Conservation (phyloP, 2,113 vertebrate species). For the Silurus asotus region DNA sequence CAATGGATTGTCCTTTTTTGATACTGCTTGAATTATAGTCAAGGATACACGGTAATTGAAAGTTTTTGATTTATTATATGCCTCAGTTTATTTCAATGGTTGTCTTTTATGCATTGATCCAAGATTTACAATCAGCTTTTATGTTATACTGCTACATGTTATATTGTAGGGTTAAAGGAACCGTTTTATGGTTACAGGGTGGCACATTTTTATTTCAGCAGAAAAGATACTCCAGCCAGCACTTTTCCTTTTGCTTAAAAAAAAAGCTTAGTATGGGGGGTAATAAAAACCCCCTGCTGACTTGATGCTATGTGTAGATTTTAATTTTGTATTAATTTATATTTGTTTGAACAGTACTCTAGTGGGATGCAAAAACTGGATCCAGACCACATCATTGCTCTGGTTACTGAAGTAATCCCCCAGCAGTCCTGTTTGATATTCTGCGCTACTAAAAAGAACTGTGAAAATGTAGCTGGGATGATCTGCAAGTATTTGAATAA, state of each 20-base stretch:
- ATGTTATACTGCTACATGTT: background rate
- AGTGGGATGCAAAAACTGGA: constrained; percentile 84
- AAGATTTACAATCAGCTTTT: background rate
- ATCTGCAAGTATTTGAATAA: constrained; percentile 89
- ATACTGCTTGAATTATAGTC: no score
- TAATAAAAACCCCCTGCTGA: no score
- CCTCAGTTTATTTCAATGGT: background rate
- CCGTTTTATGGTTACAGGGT: background rate
- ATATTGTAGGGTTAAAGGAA: no score
- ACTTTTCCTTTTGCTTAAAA: background rate
- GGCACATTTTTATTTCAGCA: background rate
- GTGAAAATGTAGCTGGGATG: constrained; percentile 94
- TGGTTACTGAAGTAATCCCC: constrained; percentile 95
- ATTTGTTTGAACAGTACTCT: constrained; percentile 74
- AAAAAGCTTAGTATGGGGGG: background rate
- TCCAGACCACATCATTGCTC: constrained; percentile 89
- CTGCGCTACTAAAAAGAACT: constrained; percentile 96
- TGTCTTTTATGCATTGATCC: background rate
- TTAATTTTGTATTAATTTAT: background rate
- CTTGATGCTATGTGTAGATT: background rate
- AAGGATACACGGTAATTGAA: background rate
- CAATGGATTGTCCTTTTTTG: no score
- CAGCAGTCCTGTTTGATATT: constrained; percentile 90
- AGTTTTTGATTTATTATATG: background rate
- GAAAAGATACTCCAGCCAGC: background rate